Conservation (phyloP, 2,888 invertebrate genomes). For the Alitta virens region DNA sequence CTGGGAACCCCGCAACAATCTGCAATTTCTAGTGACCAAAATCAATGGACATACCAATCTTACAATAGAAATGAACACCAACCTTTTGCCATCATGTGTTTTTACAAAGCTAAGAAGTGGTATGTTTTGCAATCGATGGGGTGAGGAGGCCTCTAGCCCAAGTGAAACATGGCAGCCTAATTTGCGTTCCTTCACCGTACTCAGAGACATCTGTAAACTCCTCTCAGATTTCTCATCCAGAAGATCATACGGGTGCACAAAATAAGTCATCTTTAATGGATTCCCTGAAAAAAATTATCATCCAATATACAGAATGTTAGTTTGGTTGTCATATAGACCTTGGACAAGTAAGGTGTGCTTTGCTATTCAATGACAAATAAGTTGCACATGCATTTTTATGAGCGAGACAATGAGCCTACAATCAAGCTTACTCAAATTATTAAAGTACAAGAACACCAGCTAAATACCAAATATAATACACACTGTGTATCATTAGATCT, state of each 20-base stretch:
- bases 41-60: constrained; percentile 32
- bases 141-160: constrained; percentile 83
- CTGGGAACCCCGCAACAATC: background rate
- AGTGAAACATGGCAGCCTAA: constrained; percentile 86
- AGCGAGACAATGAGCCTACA: too few species aligned
- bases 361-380: too few species aligned
- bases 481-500: too few species aligned
- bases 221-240: constrained; percentile 74
- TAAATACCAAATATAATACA: too few species aligned
- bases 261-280: constrained; percentile 90
- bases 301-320: constrained; percentile 6
- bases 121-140: constrained; percentile 74
- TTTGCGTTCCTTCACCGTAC: constrained; percentile 46
- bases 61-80: constrained; percentile 32
- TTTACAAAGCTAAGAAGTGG: constrained; percentile 59
- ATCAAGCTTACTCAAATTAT: background rate
- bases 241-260: constrained; percentile 88
- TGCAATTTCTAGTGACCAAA: constrained; percentile 3
- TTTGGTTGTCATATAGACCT: background rate
- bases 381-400: too few species aligned
- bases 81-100: constrained; percentile 75
- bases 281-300: constrained; percentile 65
- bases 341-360: too few species aligned
- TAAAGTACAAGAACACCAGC: background rate
- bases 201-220: constrained; percentile 65